Conservation (phyloP, 2,888 invertebrate genomes). For the Drosophila paranaensis region DNA sequence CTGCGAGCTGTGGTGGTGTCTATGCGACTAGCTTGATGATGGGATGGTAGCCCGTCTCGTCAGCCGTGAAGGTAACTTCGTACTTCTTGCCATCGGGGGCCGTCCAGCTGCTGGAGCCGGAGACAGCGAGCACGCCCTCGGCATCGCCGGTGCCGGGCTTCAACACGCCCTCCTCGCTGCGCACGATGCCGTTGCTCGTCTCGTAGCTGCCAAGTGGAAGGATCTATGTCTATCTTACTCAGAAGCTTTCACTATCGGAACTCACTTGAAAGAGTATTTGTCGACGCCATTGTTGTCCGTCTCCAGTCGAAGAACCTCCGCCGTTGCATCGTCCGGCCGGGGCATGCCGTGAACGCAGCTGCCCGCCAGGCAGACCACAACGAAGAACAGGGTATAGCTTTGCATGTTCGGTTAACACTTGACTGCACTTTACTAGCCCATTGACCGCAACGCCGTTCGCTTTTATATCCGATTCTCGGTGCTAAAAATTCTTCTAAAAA, state of each 20-base stretch:
- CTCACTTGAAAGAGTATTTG: constrained; percentile 87
- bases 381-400: constrained; percentile 59
- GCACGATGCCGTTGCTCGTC: constrained; percentile 85
- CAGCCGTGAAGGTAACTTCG: constrained; percentile 85
- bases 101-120: constrained; percentile 87
- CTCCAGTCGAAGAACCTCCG: constrained; percentile 73
- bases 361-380: constrained; percentile 40
- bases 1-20: not conserved
- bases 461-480: constrained; percentile 52
- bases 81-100: constrained; percentile 86
- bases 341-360: constrained; percentile 42
- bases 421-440: constrained; percentile 57
- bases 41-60: constrained; percentile 86
- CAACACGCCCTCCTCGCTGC: constrained; percentile 84
- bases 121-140: constrained; percentile 86
- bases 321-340: constrained; percentile 67
- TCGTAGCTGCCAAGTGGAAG: constrained; percentile 81
- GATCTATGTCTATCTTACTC: not conserved
- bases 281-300: constrained; percentile 87
- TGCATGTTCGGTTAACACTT: constrained; percentile 62
- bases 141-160: constrained; percentile 82
- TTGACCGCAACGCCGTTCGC: constrained; percentile 24
- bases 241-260: constrained; percentile 7
- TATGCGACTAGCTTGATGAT: constrained; percentile 76
- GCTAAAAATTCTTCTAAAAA: constrained; percentile 25